Evolutionary conservation across 2,797 vertebrate species (phyloP), one percentile per base, ranked within the genome.

Genomic region (Anguilla obscura): DNA sequence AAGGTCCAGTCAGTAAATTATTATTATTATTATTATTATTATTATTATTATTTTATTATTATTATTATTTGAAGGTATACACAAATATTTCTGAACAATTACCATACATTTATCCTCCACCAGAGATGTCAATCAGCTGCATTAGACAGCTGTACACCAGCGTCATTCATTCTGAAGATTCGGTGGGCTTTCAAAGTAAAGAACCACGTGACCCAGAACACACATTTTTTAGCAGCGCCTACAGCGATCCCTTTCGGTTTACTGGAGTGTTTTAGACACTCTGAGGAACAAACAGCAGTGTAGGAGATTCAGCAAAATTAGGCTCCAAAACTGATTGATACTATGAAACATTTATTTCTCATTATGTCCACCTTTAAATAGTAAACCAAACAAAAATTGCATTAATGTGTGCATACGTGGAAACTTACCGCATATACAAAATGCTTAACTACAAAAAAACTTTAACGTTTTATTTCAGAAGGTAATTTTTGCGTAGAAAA

Each of bases 241-340:
- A 95, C 95, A 96, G 96, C 96, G 96, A 96, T 96, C 95, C 95
- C 96, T 96, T 96, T 96, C 96, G 96, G 96, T 91, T 95, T 93
- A 95, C 91, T 91, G 82, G 94, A 92, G 95, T 96, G 92, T 40
- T 91, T 95, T 92, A 95, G 94, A 94, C 91, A 91, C 79, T 80
- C 82, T 84, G 58, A 69, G 66, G 48, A 52, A 66, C 66, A 86
- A 52, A 24, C 16, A 52, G 33, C 83, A 92, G 86, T 91, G 91
- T 89, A 30, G 69, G 27, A 74, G 8, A 52, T 83, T 82, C 40
- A 82, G 16, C n/a, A 45, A 60, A 48, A 30, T 69, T 33, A 9
- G 27, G 69, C 27, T 9, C 14, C 58, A 86, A 50, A 90, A 90
- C 85, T 2, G 3, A 87, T 10, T n/a, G 8, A 56, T 84, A 27